phyloP scores from a whole-genome alignment of 2,888 invertebrate species.

The Cryptosula pallasiana region DNA sequence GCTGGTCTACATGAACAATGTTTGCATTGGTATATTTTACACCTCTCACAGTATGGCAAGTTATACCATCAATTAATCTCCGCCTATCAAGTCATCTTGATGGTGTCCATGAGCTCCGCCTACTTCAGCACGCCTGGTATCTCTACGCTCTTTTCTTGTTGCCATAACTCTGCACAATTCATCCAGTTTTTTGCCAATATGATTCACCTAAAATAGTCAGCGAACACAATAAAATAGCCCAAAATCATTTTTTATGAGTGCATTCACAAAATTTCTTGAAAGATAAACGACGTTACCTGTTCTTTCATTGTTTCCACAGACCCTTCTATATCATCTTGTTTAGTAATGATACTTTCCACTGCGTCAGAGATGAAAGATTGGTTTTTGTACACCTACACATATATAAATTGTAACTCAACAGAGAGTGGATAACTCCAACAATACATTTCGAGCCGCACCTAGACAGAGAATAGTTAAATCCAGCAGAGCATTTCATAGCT shows the following conservation, averaged over 20 bases:
- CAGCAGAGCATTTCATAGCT: no score
- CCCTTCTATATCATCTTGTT: conserved; percentile 8
- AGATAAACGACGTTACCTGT: no score
- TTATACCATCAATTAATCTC: no score
- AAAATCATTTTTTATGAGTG: no score
- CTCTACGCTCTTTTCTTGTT: conserved; percentile 12
- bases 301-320: neutral
- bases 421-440: no score
- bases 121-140: conserved; percentile 7
- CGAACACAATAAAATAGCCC: no score
- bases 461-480: no score
- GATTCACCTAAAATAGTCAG: conserved; percentile 5
- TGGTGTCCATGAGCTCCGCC: neutral
- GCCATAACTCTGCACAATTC: conserved; percentile 25
- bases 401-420: neutral
- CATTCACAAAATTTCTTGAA: no score
- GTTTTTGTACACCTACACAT: conserved; percentile 3
- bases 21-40: no score
- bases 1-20: no score
- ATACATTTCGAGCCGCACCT: no score
- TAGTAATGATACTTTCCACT: conserved; percentile 5
- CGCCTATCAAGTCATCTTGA: neutral
- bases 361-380: conserved; percentile 2
- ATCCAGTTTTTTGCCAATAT: conserved; percentile 26
- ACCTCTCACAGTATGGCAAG: no score